Base-by-base conservation (phyloP, 2,797 vertebrate genomes). In the Oreochromis mossambicus region DNA sequence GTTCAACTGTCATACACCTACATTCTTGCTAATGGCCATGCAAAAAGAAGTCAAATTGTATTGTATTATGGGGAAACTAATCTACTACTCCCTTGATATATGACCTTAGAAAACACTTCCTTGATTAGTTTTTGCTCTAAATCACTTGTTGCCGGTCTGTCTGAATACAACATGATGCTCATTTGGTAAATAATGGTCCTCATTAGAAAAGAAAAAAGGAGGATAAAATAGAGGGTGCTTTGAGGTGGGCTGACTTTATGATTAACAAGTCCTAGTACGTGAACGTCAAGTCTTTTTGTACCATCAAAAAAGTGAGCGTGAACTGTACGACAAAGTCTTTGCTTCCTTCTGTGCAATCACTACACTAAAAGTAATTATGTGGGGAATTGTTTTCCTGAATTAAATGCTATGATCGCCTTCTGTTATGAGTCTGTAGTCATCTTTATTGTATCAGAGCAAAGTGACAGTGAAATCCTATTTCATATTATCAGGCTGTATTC, bases 401-500 rank as follows among this genome's bases (percentile, higher is more conserved):
- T 19, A 79, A 82, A 83, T n/a, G 14, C 19, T 21, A 52, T 41
- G 46, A 55, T 84, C 78, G 73, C 83, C 61, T 78, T 52, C 51
- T 48, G 14, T 81, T 48, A 70, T 81, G 79, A 81, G 77, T 79
- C 75, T 54, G 73, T 56, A 78, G 21, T 63, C 7, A 5, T 79
- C 61, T 89, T 85, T 83, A 54, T 77, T 83, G 24, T 55, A 46
- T 79, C 77, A 52, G 41, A 82, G 7, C 41, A 48, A 84, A 87
- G 50, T 63, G 36, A 61, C 56, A 86, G 58, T 85, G 77, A 86
- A 86, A 87, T 88, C 78, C 81, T 73, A 43, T 86, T 89, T 80
- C n/a, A 58, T 54, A 55, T 80, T 82, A 85, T 84, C 79, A 76
- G 66, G 5, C 55, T 52, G 12, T 19, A 54, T 56, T 52, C 58